Percentiles rank a stretch among this genome's conserved stretches.
phyloP scores from a whole-genome alignment of 2,888 invertebrate species.

The Campoplex capitator region DNA sequence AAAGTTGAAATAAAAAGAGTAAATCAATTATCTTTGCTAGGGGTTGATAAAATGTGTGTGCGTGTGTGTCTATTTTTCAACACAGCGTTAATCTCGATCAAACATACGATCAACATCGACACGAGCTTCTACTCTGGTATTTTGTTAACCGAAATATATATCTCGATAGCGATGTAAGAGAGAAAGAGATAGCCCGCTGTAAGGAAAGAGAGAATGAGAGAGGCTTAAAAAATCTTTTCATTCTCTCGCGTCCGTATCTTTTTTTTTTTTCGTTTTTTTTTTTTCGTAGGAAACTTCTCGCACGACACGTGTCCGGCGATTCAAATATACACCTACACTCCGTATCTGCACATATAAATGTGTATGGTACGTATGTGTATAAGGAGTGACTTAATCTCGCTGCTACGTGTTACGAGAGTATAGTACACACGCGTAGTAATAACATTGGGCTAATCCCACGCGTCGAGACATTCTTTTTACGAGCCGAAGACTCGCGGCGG shows the following conservation, averaged over 20 bases:
- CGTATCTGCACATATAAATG: not conserved
- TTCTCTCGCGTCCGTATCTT: not conserved
- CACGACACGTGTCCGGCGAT: conserved; percentile 39
- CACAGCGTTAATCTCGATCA: conserved; percentile 17
- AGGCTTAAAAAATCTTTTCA: conserved; percentile 26
- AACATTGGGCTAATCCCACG: conserved; percentile 60
- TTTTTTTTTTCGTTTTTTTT: not conserved
- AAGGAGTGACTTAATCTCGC: conserved; percentile 44
- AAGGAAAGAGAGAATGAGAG: not conserved
- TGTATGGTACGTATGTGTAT: conserved; percentile 5
- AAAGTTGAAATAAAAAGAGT: conserved; percentile 8
- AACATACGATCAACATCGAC: conserved; percentile 19
- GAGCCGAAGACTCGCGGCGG: conserved; percentile 23
- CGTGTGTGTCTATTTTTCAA: not conserved
- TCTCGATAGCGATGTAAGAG: not conserved
- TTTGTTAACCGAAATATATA: conserved; percentile 16
- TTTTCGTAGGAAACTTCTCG: not conserved
- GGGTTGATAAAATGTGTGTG: conserved; percentile 10
- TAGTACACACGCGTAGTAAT: conserved; percentile 59
- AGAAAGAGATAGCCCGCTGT: not conserved
- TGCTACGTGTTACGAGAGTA: conserved; percentile 40
- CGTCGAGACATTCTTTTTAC: conserved; percentile 54
- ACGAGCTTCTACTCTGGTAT: conserved; percentile 10
- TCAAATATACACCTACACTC: not conserved
- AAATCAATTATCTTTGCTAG: conserved; percentile 5